phyloP scores from a whole-genome alignment of 2,797 vertebrate genomes.

The Lepus townsendii region DNA sequence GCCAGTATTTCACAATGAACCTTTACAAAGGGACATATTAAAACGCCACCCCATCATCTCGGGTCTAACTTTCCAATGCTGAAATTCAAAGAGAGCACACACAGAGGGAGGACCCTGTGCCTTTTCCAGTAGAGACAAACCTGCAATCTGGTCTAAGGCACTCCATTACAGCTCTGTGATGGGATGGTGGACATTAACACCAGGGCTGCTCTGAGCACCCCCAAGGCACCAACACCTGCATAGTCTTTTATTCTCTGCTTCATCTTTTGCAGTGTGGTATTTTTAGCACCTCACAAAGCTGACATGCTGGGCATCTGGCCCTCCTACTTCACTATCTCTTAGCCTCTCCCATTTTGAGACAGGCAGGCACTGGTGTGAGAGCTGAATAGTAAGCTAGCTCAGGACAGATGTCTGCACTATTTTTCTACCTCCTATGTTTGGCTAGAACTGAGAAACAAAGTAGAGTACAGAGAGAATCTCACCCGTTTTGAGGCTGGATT shows the following conservation, averaged over 20 bases:
- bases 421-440: neutral
- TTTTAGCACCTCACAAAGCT: slow-evolving; percentile 80
- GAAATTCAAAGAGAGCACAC: slow-evolving; percentile 54
- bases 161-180: slow-evolving; percentile 69
- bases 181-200: slow-evolving; percentile 59
- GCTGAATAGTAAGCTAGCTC: slow-evolving; percentile 7
- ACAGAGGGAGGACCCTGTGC: neutral
- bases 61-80: slow-evolving; percentile 6
- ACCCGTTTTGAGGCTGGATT: neutral
- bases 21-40: slow-evolving; percentile 49
- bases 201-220: slow-evolving; percentile 29
- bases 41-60: slow-evolving; percentile 50
- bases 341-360: slow-evolving; percentile 23
- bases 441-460: neutral
- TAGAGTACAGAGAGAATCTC: neutral
- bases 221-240: slow-evolving; percentile 51
- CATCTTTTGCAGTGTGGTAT: slow-evolving; percentile 63
- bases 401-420: neutral
- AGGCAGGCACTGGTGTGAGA: neutral
- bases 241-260: slow-evolving; percentile 57
- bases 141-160: slow-evolving; percentile 66
- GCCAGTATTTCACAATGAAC: slow-evolving; percentile 62
- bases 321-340: slow-evolving; percentile 51
- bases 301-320: slow-evolving; percentile 58
- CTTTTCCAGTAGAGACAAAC: slow-evolving; percentile 51